phyloP scores from a whole-genome alignment of 2,797 vertebrate species.

The Microchirus variegatus region DNA sequence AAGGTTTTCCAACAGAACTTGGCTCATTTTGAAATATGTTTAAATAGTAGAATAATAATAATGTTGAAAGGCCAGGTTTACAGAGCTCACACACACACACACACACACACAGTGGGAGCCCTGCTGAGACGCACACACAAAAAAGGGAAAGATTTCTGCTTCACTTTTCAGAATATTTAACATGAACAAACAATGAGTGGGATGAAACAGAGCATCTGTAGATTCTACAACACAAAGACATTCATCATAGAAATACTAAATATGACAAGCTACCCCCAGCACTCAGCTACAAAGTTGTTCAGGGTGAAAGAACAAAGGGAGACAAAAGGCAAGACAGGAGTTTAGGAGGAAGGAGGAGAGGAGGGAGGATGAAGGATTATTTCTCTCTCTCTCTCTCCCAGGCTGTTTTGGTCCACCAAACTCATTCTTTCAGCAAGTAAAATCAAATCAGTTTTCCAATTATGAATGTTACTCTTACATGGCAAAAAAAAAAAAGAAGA shows the following conservation, averaged over 20 bases:
- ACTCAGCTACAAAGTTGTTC: constrained; percentile 26
- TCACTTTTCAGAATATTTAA: constrained; percentile 26
- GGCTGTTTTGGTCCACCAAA: constrained; percentile 45
- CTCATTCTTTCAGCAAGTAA: constrained; percentile 57
- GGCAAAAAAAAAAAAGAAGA: constrained; percentile 12
- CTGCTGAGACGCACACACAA: constrained; percentile 6
- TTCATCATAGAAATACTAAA: constrained; percentile 43
- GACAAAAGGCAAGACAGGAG: constrained; percentile 15
- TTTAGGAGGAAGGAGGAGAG: constrained; percentile 17
- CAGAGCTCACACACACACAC: neutral
- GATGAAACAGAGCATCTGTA: constrained; percentile 26
- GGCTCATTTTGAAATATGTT: constrained; percentile 2
- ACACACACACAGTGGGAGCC: neutral
- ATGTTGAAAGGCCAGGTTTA: neutral
- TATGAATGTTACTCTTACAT: constrained; percentile 56
- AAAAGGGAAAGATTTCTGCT: neutral
- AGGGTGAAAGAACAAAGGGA: constrained; percentile 30
- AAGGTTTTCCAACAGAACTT: neutral
- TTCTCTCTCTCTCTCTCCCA: constrained; percentile 34
- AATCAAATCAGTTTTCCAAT: constrained; percentile 69
- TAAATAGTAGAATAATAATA: constrained; percentile 4
- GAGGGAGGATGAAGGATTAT: constrained; percentile 25
- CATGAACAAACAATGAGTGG: constrained; percentile 19
- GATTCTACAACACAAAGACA: constrained; percentile 27
- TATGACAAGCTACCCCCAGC: constrained; percentile 23